Evolutionary conservation across 2,797 vertebrate genomes (phyloP).

Genomic region (Pogoniulus pusillus): DNA sequence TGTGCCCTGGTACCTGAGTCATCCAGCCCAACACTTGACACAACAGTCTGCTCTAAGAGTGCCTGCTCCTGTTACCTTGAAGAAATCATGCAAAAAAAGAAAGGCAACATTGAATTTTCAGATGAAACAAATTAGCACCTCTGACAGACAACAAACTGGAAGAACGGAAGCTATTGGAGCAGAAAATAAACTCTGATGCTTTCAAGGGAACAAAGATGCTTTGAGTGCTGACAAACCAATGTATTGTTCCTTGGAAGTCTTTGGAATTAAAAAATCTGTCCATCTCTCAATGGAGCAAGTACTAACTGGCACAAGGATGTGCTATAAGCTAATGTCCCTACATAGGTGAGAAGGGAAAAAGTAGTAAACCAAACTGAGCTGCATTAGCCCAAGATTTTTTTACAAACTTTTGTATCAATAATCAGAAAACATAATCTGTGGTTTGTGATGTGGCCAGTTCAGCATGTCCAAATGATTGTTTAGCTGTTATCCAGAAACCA

Average conservation of each 20-base stretch:
- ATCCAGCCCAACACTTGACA: not conserved
- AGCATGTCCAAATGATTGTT: not conserved
- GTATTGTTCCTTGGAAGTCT: not conserved
- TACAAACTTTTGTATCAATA: not conserved
- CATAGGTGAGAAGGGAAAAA: not conserved
- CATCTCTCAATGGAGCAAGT: not conserved
- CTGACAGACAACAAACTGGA: not conserved
- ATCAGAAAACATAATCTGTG: not conserved
- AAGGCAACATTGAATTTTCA: not conserved
- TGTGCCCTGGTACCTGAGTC: not conserved
- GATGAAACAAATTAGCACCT: not conserved
- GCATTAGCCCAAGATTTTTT: not conserved
- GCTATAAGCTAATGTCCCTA: not conserved
- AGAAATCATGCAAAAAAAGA: not conserved
- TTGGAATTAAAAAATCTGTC: not conserved
- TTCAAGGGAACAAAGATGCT: not conserved
- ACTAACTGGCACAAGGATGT: not conserved
- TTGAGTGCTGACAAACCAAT: not conserved
- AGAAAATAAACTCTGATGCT: slow-evolving; percentile 8
- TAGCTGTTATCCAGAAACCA: not conserved
- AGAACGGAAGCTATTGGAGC: not conserved
- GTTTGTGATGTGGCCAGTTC: not conserved
- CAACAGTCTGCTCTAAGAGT: not conserved
- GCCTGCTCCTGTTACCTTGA: not conserved
- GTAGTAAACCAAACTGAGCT: not conserved